Base-by-base conservation (phyloP, 2,888 invertebrate genomes). In the Chymomyza fuscimana region DNA sequence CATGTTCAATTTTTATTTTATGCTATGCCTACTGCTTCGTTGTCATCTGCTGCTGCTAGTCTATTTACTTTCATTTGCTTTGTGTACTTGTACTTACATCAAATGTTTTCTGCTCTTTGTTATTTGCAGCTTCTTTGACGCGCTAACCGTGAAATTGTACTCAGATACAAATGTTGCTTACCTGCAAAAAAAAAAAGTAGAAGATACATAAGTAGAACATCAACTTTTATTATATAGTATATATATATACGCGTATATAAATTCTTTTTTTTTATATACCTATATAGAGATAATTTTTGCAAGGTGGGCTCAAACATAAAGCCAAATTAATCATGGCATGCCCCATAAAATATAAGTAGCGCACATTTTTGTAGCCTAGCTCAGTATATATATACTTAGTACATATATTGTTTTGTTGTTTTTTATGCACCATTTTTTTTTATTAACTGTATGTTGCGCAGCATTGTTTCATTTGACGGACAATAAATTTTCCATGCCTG, bases 11-110 rank as follows among this genome's bases (percentile, higher is more conserved):
- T 46, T 46, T 46, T 12, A 46, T 12, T 12, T 46, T 4, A 10
- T 46, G 40, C 40, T 7, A 12, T 10, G 40, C 40, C 40, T 46
- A 46, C 32, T 7, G 32, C 40, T 46, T 46, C 40, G 12, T 46
- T 46, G 40, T 46, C 40, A 46, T 46, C 12, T 46, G 40, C 40
- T 46, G 40, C 12, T 46, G 12, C 61, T 68, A 75, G 70, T 65
- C 78, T 72, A 77, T 82, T 80, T 78, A 75, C 77, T 76, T 86
- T 79, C 70, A 78, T 83, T 82, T 82, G 71, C 72, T 71, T 67
- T 50, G 62, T 52, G 67, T 63, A 71, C 54, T 22, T 56, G 61
- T 54, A 32, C 62, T 46, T 50, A 63, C 25, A 50, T 10, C 15
- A 63, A 50, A 63, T 51, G 51, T 22, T 52, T 52, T 51, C 29